Evolutionary conservation across 2,888 invertebrate species (phyloP).

Genomic region (Andrena flavipes): DNA sequence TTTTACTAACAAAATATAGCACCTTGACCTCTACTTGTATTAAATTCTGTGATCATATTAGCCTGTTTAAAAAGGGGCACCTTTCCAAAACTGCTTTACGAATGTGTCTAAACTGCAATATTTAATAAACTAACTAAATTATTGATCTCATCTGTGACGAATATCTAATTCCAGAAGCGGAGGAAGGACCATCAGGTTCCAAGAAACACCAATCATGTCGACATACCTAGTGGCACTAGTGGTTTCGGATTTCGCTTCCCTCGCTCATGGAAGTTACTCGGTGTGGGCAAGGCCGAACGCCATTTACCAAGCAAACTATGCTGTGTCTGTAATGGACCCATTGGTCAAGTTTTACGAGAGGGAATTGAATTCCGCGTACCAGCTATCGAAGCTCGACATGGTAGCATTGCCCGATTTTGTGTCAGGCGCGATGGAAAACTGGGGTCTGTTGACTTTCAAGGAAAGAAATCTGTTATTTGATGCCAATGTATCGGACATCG

Average conservation of each 20-base stretch:
- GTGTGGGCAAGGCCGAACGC: conserved; percentile 90
- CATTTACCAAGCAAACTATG: conserved; percentile 89
- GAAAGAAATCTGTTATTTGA: conserved; percentile 94
- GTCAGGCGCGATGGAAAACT: conserved; percentile 86
- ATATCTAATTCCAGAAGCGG: conserved; percentile 22
- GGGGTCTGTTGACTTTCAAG: conserved; percentile 85
- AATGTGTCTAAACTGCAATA: too few relatives aligned
- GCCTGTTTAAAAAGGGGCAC: too few relatives aligned
- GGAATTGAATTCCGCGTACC: conserved; percentile 83
- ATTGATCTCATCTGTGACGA: background rate
- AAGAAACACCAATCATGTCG: conserved; percentile 89
- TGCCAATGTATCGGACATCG: conserved; percentile 58
- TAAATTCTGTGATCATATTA: too few relatives aligned
- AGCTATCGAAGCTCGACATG: conserved; percentile 86
- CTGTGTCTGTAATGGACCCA: conserved; percentile 84
- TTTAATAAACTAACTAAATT: too few relatives aligned
- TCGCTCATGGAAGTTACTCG: conserved; percentile 47
- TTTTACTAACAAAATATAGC: too few relatives aligned
- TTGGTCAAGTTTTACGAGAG: conserved; percentile 84
- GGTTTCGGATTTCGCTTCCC: conserved; percentile 89
- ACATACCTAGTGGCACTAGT: conserved; percentile 94
- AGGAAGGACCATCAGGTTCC: conserved; percentile 71
- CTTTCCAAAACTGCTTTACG: too few relatives aligned
- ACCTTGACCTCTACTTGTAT: too few relatives aligned
- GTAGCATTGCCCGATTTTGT: conserved; percentile 87